Base-by-base conservation (phyloP, 1,140 invertebrate species). In the Andrena cerasifolii region DNA sequence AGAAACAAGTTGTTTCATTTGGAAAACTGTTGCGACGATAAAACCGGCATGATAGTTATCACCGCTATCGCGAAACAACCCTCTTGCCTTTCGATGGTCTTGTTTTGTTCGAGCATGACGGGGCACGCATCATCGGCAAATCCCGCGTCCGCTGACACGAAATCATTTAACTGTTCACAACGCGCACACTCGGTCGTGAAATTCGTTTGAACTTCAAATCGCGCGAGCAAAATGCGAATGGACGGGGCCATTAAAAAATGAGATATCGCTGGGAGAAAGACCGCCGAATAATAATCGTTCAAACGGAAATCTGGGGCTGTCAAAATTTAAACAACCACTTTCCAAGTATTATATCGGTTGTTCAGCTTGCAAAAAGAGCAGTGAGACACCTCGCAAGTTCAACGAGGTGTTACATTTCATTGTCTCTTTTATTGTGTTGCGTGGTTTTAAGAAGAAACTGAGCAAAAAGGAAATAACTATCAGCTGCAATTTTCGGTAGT, bases 171-270 rank as follows among this genome's bases (percentile, higher is more conserved):
- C 5, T 16, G 28, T 28, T 33, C 43, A 26, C 24, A 47, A 31
- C 16, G n/a, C 45, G 16, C 16, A 18, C 24, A 16, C 61, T 21
- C 1, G 3, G 1, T 3, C 18, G 66, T 31, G 36, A n/a, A 54
- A 43, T 45, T 70, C 36, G 67, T 71, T 71, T 71, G 26, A 71
- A 71, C 58, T 71, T 71, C 58, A 58, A 71, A 71, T 71, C 18
- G 6, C 36, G 7, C n/a, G 12, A 26, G 28, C 24, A 21, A 33
- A 24, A 70, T 70, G 53, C 12, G 58, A 71, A 58, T 58, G 21
- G n/a, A 16, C 36, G 8, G 6, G 2, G 26, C 26, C 67, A 31
- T 54, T 40, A 68, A 54, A 21, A 53, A 24, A 12, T 24, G 45
- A 28, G n/a, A 40, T 21, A n/a, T 24, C 31, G 12, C 33, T n/a